phyloP scores from a whole-genome alignment of 1,140 invertebrate species.

The Marisa cornuarietis region DNA sequence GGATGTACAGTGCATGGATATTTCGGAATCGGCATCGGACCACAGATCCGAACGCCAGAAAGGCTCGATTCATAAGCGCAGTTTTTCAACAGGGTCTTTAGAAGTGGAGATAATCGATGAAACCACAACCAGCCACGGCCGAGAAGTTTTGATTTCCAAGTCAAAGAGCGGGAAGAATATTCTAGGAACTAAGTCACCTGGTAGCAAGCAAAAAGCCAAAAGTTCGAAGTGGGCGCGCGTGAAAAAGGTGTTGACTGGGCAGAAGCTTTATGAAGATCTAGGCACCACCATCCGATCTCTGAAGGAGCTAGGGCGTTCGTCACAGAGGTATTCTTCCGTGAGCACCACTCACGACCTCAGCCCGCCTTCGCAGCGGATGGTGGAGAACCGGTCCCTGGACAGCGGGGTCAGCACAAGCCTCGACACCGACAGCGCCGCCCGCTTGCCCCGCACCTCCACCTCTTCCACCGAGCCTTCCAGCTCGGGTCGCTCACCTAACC shows the following conservation, averaged over 20 bases:
- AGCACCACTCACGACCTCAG: constrained; percentile 41
- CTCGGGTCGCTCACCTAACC: constrained; percentile 41
- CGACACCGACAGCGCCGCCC: constrained; percentile 41
- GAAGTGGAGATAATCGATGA: constrained; percentile 55
- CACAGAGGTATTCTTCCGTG: constrained; percentile 36
- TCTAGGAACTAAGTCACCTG: constrained; percentile 36
- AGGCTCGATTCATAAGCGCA: constrained; percentile 47
- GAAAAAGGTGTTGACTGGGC: constrained; percentile 59
- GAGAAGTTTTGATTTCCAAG: constrained; percentile 12
- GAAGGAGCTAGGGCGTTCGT: constrained; percentile 43
- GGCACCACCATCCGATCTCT: constrained; percentile 50
- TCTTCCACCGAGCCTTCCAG: constrained; percentile 50
- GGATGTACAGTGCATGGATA: constrained; percentile 48
- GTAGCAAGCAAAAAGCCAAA: constrained; percentile 52
- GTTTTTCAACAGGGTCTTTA: constrained; percentile 60
- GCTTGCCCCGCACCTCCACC: constrained; percentile 42
- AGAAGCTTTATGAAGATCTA: constrained; percentile 53
- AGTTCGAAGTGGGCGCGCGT: constrained; percentile 61
- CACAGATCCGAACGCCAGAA: constrained; percentile 44
- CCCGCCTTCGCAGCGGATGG: constrained; percentile 33
- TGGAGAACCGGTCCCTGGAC: constrained; percentile 48
- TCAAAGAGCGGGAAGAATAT: constrained; percentile 35
- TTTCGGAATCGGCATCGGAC: constrained; percentile 51
- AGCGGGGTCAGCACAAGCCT: constrained; percentile 52
- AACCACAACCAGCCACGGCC: constrained; percentile 10